These are phyloP conservation scores for Spilosoma lubricipeda DNA, from an alignment of 2,888 invertebrate species.

Conservation along the genomic window DNA sequence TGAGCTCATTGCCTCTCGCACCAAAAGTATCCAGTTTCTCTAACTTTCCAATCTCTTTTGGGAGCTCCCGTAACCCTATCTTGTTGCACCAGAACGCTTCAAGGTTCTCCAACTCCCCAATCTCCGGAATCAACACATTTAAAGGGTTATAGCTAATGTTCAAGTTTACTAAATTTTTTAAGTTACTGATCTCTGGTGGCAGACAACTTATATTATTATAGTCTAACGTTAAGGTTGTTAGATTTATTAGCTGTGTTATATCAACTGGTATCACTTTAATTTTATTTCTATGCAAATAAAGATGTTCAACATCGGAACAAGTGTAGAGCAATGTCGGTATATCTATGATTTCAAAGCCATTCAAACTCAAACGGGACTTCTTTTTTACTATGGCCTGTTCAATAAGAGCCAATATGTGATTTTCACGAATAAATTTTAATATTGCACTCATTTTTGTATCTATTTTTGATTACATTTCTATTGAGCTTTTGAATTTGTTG, in stretches of 20 bases:
- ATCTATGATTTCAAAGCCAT: conserved; percentile 88
- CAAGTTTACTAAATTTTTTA: conserved; percentile 87
- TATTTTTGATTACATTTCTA: conserved; percentile 65
- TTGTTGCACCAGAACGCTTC: conserved; percentile 90
- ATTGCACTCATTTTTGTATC: conserved; percentile 87
- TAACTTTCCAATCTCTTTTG: conserved; percentile 87
- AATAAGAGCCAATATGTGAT: conserved; percentile 89
- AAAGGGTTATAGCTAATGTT: conserved; percentile 90
- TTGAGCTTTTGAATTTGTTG: conserved; percentile 77
- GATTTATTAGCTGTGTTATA: conserved; percentile 83
- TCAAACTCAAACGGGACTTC: conserved; percentile 87
- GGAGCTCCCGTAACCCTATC: conserved; percentile 84
- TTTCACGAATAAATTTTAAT: conserved; percentile 89
- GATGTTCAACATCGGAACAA: conserved; percentile 86
- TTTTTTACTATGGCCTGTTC: conserved; percentile 88
- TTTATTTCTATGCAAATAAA: conserved; percentile 89
- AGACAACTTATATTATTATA: conserved; percentile 88
- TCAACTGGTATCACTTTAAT: conserved; percentile 81
- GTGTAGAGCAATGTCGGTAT: conserved; percentile 86
- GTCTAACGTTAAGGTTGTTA: conserved; percentile 88
- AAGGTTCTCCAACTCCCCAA: conserved; percentile 86
- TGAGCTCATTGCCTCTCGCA: conserved; percentile 88
- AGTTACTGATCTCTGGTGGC: conserved; percentile 86
- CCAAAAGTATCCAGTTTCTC: conserved; percentile 88
- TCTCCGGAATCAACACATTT: conserved; percentile 84